A percentile compares a stretch with the other conserved stretches of the same genome.
These are phyloP conservation scores for Melanerpes formicivorus DNA, from an alignment of 2,113 vertebrate genomes.

Conservation along the genomic window DNA sequence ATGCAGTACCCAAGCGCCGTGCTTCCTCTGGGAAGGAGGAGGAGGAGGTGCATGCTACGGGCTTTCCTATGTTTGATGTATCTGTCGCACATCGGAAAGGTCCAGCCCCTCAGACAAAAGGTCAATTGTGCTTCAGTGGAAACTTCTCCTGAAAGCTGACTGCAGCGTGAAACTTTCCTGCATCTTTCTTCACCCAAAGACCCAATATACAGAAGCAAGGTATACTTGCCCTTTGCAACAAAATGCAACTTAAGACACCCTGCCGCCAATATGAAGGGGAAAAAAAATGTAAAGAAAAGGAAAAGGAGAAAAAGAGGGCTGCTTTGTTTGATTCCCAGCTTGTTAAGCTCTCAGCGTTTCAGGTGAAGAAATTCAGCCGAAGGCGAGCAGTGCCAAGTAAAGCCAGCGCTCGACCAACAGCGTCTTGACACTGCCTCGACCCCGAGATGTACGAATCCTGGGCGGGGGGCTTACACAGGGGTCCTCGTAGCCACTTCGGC, in stretches of 20 bases:
- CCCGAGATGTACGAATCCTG: neutral
- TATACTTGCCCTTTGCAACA: neutral
- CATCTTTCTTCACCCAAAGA: neutral
- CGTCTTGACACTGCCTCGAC: neutral
- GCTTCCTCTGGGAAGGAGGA: neutral
- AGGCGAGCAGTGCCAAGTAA: neutral
- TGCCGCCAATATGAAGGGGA: neutral
- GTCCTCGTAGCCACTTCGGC: no score
- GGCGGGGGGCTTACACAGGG: no score
- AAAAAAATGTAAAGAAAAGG: no score
- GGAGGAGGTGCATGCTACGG: neutral
- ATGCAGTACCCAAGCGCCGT: rapidly evolving
- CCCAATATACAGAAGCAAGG: neutral
- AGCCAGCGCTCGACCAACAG: rapidly evolving
- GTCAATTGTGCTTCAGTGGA: neutral
- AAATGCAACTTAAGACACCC: neutral
- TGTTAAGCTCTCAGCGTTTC: neutral
- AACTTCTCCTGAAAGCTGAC: neutral
- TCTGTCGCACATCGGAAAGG: neutral
- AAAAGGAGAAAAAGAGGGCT: neutral
- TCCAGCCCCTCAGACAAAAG: neutral
- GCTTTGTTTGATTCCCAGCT: neutral
- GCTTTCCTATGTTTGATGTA: neutral
- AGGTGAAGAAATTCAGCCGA: rapidly evolving
- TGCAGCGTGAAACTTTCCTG: neutral